Evolutionary conservation across 1,140 invertebrate genomes (phyloP).

Genomic region (Bombus turneri): DNA sequence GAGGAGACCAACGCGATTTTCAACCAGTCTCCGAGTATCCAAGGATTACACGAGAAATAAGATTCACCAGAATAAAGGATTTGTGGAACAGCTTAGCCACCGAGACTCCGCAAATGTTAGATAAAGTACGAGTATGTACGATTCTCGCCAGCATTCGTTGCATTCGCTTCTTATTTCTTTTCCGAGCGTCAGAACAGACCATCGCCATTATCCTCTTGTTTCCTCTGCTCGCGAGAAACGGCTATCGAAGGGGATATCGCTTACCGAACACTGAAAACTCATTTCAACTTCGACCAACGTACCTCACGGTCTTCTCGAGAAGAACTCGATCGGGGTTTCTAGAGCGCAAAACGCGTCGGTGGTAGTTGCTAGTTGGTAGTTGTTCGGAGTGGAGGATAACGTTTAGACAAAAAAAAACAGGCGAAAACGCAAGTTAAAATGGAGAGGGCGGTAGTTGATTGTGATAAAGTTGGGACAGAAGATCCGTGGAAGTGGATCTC

Average conservation of each 20-base stretch:
- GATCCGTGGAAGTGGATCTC: not conserved
- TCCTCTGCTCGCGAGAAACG: not conserved
- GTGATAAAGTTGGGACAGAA: not conserved
- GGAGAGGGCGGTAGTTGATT: too few species aligned
- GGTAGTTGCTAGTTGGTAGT: too few species aligned
- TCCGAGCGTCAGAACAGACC: not conserved
- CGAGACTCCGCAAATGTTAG: too few species aligned
- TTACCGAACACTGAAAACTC: conserved; percentile 12
- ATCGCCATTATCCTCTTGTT: not conserved
- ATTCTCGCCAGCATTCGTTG: not conserved
- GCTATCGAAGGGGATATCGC: conserved; percentile 9
- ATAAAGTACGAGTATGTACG: too few species aligned
- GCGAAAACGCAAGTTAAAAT: not conserved
- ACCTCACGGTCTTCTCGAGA: too few species aligned
- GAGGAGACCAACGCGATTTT: not conserved
- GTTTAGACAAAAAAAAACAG: conserved; percentile 18
- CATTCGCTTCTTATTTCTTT: not conserved
- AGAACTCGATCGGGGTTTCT: conserved; percentile 6
- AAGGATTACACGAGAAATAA: too few species aligned
- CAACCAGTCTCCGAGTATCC: too few species aligned
- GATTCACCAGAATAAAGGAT: too few species aligned
- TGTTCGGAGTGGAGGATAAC: not conserved
- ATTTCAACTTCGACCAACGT: conserved; percentile 1
- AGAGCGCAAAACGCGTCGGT: not conserved
- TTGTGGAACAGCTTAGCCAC: too few species aligned